Percentiles rank a stretch among this genome's conserved stretches.
Conservation (phyloP, 2,113 vertebrate genomes). For the Corythoichthys haematopterus region DNA sequence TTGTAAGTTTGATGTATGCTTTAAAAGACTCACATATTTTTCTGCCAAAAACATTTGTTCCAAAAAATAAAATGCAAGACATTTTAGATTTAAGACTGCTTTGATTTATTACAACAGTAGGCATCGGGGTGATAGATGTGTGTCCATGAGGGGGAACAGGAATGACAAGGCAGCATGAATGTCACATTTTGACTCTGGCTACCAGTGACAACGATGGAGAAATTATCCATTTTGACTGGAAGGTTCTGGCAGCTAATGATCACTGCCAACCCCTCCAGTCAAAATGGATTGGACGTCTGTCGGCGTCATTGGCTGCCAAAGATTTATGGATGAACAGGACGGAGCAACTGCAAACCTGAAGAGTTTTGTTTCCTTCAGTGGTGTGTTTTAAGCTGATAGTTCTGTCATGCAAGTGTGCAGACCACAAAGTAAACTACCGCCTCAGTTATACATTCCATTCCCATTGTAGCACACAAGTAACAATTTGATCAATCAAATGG, state of each 20-base stretch:
- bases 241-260: too few species aligned
- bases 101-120: conserved; percentile 20
- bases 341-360: conserved; percentile 18
- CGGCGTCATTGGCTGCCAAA: too few species aligned
- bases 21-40: conserved; percentile 13
- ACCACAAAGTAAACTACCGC: background rate
- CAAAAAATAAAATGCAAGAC: conserved; percentile 51
- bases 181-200: too few species aligned
- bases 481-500: background rate
- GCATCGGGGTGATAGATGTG: conserved; percentile 2
- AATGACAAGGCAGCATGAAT: too few species aligned
- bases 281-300: too few species aligned
- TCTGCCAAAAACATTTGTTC: conserved; percentile 6
- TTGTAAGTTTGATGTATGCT: conserved; percentile 44
- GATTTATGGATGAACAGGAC: background rate
- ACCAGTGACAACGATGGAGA: too few species aligned
- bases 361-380: too few species aligned
- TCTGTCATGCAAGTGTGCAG: too few species aligned
- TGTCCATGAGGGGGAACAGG: too few species aligned
- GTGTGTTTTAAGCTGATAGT: too few species aligned
- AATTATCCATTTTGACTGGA: too few species aligned
- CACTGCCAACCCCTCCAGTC: too few species aligned
- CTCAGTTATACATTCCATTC: background rate
- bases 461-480: background rate
- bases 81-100: conserved; percentile 26